Evolutionary conservation across 2,888 invertebrate genomes (phyloP).

Genomic region (Tenodera sinensis): DNA sequence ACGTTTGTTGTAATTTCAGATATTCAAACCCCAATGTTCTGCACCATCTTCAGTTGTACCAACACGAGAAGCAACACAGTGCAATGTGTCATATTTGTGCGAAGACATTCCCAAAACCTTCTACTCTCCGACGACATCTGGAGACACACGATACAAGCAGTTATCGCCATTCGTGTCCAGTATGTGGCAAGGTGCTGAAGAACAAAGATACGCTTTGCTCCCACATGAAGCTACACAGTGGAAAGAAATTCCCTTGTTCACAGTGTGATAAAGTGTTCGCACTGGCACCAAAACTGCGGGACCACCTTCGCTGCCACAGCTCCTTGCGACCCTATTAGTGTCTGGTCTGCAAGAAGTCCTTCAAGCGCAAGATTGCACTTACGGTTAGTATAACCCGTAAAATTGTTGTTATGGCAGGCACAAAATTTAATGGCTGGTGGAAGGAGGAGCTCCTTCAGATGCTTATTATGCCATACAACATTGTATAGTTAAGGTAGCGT

Average conservation of each 20-base stretch:
- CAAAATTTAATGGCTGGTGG: no score
- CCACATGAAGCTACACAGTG: constrained; percentile 20
- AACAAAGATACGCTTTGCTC: background rate
- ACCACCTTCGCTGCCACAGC: constrained; percentile 19
- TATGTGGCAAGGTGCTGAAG: background rate
- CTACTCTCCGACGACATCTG: constrained; percentile 6
- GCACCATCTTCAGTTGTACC: background rate
- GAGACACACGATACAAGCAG: constrained; percentile 6
- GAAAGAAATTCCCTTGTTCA: constrained; percentile 40
- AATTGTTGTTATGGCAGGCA: no score
- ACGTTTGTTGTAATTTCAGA: background rate
- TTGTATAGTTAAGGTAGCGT: no score
- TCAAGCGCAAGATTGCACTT: constrained; percentile 21
- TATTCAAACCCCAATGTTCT: background rate
- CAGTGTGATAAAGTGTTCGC: constrained; percentile 24
- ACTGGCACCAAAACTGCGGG: background rate
- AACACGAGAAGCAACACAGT: background rate
- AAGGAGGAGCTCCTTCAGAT: no score
- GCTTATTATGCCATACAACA: no score
- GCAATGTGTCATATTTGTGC: constrained; percentile 23
- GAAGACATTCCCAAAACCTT: constrained; percentile 10
- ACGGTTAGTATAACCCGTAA: constrained; percentile 6
- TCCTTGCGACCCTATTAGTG: constrained; percentile 19
- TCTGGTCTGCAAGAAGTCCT: constrained; percentile 20
- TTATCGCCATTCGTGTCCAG: background rate